Conservation (phyloP, 1,140 invertebrate genomes). For the Calosoma granatense region DNA sequence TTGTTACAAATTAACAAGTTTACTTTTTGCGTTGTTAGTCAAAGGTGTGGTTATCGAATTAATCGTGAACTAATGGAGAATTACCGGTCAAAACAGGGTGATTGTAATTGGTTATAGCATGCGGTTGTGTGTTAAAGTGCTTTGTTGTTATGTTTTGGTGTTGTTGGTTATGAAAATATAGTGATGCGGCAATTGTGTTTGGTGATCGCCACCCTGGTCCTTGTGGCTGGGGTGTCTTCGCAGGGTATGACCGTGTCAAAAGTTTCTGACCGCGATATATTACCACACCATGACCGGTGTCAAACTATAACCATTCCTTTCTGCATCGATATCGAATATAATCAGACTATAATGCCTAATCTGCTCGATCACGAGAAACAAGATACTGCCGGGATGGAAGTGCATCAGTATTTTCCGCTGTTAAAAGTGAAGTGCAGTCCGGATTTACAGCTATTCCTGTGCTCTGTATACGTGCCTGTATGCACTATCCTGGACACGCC, state of each 20-base stretch:
- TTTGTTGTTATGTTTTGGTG: not conserved
- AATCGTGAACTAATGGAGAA: too few species aligned
- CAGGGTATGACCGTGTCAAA: not conserved
- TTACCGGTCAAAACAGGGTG: not conserved
- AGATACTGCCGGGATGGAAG: constrained; percentile 87
- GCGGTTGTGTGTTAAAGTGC: not conserved
- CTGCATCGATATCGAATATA: constrained; percentile 88
- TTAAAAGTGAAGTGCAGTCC: constrained; percentile 93
- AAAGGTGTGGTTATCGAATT: too few species aligned
- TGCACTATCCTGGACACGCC: constrained; percentile 87
- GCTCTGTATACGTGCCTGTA: constrained; percentile 90
- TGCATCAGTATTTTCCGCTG: constrained; percentile 90
- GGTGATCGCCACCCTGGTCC: not conserved
- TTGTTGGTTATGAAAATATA: not conserved
- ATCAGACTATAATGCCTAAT: constrained; percentile 95
- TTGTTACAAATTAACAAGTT: too few species aligned
- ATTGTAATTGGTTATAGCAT: not conserved
- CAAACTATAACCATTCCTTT: constrained; percentile 87
- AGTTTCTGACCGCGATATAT: constrained; percentile 34
- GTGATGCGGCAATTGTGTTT: not conserved
- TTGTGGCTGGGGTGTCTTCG: not conserved
- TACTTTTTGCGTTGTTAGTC: too few species aligned
- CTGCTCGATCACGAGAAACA: constrained; percentile 86
- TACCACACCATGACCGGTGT: constrained; percentile 72
- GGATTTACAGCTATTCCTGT: constrained; percentile 91